Conservation (phyloP, 53 echinoderm and acorn worm species). For the Paracentrotus lividus region DNA sequence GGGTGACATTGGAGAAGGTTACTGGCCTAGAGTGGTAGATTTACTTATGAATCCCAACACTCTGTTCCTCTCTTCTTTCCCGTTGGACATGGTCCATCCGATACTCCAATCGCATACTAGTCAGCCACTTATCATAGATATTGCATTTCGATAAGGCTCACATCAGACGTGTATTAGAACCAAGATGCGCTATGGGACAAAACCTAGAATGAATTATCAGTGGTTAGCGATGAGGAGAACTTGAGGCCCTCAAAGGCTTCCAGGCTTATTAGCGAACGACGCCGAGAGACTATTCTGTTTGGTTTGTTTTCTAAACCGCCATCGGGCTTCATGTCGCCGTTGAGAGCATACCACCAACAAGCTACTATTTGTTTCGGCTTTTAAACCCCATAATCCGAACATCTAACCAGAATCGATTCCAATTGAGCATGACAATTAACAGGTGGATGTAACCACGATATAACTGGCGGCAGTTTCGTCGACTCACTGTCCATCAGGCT, state of each 20-base stretch:
- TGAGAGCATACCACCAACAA: neutral
- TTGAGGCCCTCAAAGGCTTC: slow-evolving; percentile 32
- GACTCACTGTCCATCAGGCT: no score
- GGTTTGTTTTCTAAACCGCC: slow-evolving; percentile 2
- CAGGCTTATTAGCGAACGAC: neutral
- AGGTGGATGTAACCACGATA: neutral
- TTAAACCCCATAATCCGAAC: neutral
- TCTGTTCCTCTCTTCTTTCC: slow-evolving; percentile 7
- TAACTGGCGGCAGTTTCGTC: neutral
- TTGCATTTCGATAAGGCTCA: slow-evolving; percentile 61
- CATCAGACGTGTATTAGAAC: slow-evolving; percentile 31
- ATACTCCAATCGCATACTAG: slow-evolving; percentile 57
- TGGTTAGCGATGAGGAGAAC: neutral
- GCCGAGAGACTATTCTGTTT: neutral
- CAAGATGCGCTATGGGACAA: slow-evolving; percentile 44
- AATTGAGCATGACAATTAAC: neutral
- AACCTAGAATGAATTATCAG: slow-evolving; percentile 52
- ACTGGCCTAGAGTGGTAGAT: neutral
- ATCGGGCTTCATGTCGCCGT: neutral
- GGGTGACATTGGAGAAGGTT: slow-evolving; percentile 33
- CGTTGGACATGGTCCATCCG: slow-evolving; percentile 30
- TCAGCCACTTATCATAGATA: slow-evolving; percentile 58
- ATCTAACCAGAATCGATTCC: slow-evolving; percentile 19
- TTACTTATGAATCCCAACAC: slow-evolving; percentile 32
- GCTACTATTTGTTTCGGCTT: slow-evolving; percentile 26